Conservation (phyloP, 2,888 invertebrate species). For the Dryocosmus kuriphilus region DNA sequence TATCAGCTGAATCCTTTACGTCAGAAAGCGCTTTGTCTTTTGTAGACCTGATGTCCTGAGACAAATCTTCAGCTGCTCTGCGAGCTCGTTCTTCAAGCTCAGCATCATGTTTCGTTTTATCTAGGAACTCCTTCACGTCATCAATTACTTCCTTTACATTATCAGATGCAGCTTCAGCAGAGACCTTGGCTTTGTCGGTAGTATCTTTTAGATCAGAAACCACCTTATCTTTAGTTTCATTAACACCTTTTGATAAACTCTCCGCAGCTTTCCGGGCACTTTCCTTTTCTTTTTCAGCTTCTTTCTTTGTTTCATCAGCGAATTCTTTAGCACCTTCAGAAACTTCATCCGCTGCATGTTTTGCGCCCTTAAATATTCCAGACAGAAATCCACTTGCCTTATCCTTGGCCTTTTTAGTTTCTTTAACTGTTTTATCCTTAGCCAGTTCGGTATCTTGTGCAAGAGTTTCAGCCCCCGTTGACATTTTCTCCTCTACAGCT, state of each 20-base stretch:
- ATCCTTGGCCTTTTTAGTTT: slow-evolving; percentile 59
- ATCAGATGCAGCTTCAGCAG: slow-evolving; percentile 61
- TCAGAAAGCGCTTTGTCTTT: slow-evolving; percentile 47
- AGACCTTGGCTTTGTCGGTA: slow-evolving; percentile 45
- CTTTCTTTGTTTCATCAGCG: slow-evolving; percentile 53
- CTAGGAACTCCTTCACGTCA: slow-evolving; percentile 54
- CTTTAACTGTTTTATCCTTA: slow-evolving; percentile 48
- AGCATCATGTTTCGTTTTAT: slow-evolving; percentile 50
- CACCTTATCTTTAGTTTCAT: slow-evolving; percentile 32
- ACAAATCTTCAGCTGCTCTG: slow-evolving; percentile 61
- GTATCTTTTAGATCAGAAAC: slow-evolving; percentile 46
- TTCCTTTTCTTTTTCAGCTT: slow-evolving; percentile 47
- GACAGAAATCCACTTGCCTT: slow-evolving; percentile 67
- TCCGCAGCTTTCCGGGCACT: slow-evolving; percentile 67
- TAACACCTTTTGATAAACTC: slow-evolving; percentile 54
- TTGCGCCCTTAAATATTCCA: slow-evolving; percentile 66
- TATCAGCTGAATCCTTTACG: slow-evolving; percentile 30
- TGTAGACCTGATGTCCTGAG: slow-evolving; percentile 44
- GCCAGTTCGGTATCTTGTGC: slow-evolving; percentile 37
- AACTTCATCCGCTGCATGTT: slow-evolving; percentile 56
- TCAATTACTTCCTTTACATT: slow-evolving; percentile 58
- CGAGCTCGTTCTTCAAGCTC: slow-evolving; percentile 61
- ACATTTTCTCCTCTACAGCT: slow-evolving; percentile 51
- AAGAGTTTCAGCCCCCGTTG: slow-evolving; percentile 11
- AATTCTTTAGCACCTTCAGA: slow-evolving; percentile 56